Evolutionary conservation across 2,113 vertebrate species (phyloP).

Genomic region (Circaetus gallicus): DNA sequence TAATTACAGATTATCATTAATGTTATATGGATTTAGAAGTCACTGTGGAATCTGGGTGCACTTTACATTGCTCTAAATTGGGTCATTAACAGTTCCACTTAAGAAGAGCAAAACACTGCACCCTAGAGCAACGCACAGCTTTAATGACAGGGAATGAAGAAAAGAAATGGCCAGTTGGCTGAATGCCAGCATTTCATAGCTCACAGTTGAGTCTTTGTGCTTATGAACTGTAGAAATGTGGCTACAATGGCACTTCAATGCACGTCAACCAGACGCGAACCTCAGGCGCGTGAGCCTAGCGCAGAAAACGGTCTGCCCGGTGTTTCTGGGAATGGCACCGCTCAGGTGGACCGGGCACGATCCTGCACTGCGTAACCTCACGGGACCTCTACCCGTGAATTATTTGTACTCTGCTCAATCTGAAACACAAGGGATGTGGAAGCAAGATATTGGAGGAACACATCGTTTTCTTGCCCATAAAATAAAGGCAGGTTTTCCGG

Average conservation of each 20-base stretch:
- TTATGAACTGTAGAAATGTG: neutral
- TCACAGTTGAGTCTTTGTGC: conserved; percentile 23
- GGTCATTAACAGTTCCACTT: conserved; percentile 62
- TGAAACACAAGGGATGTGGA: neutral
- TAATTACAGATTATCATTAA: conserved; percentile 58
- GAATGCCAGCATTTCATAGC: neutral
- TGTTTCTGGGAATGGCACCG: fast-evolving
- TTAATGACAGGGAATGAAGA: conserved; percentile 38
- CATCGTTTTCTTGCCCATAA: fast-evolving
- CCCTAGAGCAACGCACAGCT: conserved; percentile 42
- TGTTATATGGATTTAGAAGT: neutral
- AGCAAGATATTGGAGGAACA: neutral
- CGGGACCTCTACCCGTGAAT: fast-evolving
- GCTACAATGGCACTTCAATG: neutral
- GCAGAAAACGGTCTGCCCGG: fast-evolving
- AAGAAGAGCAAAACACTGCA: conserved; percentile 48
- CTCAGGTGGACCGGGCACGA: fast-evolving
- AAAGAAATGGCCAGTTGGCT: conserved; percentile 32
- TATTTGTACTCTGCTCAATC: neutral
- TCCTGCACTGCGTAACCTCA: neutral
- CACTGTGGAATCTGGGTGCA: conserved; percentile 4
- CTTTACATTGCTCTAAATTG: conserved; percentile 38
- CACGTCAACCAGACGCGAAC: neutral
- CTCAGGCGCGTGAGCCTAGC: fast-evolving
- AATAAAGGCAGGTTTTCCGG: neutral